phyloP scores from a whole-genome alignment of 1,140 invertebrate species.

The Drosophila serrata region DNA sequence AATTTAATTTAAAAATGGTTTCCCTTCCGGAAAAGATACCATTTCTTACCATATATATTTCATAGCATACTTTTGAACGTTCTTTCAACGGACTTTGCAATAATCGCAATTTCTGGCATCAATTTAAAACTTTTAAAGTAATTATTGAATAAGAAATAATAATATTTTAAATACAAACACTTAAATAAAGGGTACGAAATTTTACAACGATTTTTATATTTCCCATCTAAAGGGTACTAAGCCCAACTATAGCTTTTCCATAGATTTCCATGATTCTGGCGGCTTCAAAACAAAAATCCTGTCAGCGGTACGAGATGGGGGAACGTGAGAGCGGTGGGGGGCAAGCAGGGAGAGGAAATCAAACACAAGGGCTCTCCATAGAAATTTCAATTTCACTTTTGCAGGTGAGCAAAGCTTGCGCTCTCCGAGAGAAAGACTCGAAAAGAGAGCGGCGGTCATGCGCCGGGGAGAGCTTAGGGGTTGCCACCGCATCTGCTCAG shows the following conservation, averaged over 20 bases:
- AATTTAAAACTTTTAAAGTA: too few relatives aligned
- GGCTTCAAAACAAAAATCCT: conserved; percentile 52
- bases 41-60: too few relatives aligned
- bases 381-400: conserved; percentile 80
- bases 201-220: too few relatives aligned
- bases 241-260: neutral
- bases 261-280: conserved; percentile 4
- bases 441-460: conserved; percentile 47
- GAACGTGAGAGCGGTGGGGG: neutral
- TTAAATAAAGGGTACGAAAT: too few relatives aligned
- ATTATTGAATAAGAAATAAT: too few relatives aligned
- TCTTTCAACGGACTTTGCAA: neutral
- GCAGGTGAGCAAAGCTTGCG: conserved; percentile 60
- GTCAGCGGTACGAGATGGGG: conserved; percentile 17
- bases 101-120: too few relatives aligned
- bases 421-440: conserved; percentile 1
- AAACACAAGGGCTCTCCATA: conserved; percentile 57
- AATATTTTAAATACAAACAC: too few relatives aligned
- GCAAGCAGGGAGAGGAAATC: conserved; percentile 15
- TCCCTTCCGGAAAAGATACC: too few relatives aligned
- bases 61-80: too few relatives aligned
- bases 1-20: too few relatives aligned
- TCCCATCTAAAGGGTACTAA: conserved; percentile 12
- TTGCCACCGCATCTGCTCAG: conserved; percentile 28
- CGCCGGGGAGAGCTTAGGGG: conserved; percentile 34